Percentiles rank a stretch among this genome's conserved stretches.
Conservation (phyloP, 92 coral and sea anemone species). For the Palythoa grandiflora region DNA sequence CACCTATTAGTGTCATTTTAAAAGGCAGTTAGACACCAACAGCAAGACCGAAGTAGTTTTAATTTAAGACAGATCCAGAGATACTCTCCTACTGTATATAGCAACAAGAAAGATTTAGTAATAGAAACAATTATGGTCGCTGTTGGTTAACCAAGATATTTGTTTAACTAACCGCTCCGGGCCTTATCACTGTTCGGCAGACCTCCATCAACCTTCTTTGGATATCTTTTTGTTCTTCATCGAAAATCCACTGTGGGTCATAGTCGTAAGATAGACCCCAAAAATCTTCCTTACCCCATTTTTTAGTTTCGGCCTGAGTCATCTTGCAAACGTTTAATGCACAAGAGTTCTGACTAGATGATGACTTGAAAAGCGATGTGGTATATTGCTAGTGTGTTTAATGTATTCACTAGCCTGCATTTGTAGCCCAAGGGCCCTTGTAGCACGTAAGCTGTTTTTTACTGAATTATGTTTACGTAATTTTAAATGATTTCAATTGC, state of each 20-base stretch:
- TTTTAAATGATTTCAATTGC: neutral
- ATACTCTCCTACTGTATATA: too few relatives aligned
- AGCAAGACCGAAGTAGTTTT: too few relatives aligned
- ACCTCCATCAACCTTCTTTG: conserved; percentile 29
- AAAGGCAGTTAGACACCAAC: too few relatives aligned
- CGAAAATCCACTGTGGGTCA: conserved; percentile 33
- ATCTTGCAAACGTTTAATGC: neutral
- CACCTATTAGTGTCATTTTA: too few relatives aligned
- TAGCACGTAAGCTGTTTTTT: neutral
- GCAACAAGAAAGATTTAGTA: too few relatives aligned
- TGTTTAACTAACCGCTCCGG: conserved; percentile 1
- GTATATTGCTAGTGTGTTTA: neutral
- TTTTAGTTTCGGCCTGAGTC: conserved; percentile 26
- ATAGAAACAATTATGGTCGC: too few relatives aligned
- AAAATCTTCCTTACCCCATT: conserved; percentile 13
- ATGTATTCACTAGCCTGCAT: too few relatives aligned
- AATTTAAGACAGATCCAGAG: too few relatives aligned
- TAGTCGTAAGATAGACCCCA: conserved; percentile 44
- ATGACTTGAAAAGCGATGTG: too few relatives aligned
- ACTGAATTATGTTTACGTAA: neutral
- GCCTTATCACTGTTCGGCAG: conserved; percentile 25
- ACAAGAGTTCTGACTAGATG: neutral
- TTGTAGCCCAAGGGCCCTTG: neutral
- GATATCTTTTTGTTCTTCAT: conserved; percentile 31
- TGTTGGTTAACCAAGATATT: too few relatives aligned